Base-by-base conservation (phyloP, 2,113 vertebrate species). In the Xenopus laevis region DNA sequence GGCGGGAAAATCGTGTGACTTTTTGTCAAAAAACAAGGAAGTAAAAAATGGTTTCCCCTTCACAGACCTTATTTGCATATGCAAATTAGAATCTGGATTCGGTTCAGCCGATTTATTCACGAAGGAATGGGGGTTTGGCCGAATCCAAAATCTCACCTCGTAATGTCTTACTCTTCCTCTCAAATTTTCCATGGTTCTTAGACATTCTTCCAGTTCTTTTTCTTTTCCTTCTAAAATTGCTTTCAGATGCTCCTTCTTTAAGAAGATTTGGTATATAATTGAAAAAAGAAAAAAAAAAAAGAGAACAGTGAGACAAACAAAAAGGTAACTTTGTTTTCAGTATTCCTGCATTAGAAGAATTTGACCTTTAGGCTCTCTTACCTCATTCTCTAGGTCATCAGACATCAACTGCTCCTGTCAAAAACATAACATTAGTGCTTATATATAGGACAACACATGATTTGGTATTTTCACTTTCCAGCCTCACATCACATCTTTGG, bases 381-480 rank as follows among this genome's bases (percentile, higher is more conserved):
- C 97, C 95, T 98, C 95, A 82, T 87, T 94, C 66, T 95, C 89
- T 83, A 94, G 85, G 81, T 91, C 93, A 83, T 94, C 95, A 66
- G 90, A 86, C 20, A 91, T 81, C 81, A 89, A 89, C 82, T 96
- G 95, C 79, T 96, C 96, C 97, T 99, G 81, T 60, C 88, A 79
- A 82, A 76, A 59, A 40, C 33, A 40, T 6, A 40, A 40, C 33
- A 40, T 40, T 7, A 40, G 33, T 40, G 6, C 6, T 40, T 40
- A 40, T 40, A 27, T 1, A 40, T 40, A 40, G 33, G 33, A 40
- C 5, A 40, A 40, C 33, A 40, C 33, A 40, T 3, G 6, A 27
- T 40, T 7, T 40, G 3, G 6, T 40, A 40, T 40, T 40, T 40
- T 40, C 6, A 40, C 6, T 40, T 40, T 40, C 33, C 33, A 40